Base-by-base conservation (phyloP, 2,797 vertebrate species). In the Spizella passerina region DNA sequence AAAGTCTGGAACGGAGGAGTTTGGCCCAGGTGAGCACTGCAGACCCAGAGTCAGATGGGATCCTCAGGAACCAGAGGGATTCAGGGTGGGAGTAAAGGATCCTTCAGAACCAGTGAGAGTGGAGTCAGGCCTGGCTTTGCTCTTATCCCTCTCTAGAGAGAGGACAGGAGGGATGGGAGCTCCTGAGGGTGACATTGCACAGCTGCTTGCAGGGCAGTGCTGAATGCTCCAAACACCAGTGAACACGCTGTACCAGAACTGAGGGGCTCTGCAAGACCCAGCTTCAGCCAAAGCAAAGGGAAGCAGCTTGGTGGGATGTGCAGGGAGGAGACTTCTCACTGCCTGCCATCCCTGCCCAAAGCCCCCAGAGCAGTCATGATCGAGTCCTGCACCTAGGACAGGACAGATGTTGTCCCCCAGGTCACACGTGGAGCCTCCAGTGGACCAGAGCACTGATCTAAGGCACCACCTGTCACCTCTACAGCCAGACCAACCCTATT, bases 21-120 rank as follows among this genome's bases (percentile, higher is more conserved):
- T 20, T 0, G 2, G 39, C 43, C 26, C 34, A n/a, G 7, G 6
- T 27, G 38, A 3, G 4, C 11, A 4, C 14, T 7, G 29, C 52
- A 88, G 36, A 39, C 17, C 14, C 7, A 8, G 20, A 39, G 23
- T 9, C 55, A 75, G 55, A 21, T 0, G 0, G n/a, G 44, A 11
- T 43, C 36, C 12, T 57, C 63, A 18, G 73, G 41, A 78, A 46
- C 15, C 36, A 72, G 12, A 2, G 6, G 19, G 13, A 7, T 14
- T 39, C 34, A 8, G 30, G 20, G 14, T 27, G 11, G 26, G 24
- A 70, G 12, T 4, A 17, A 6, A 59, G 72, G 18, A 36, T 29
- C 20, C 30, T 4, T 24, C 4, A 4, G 8, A 9, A 34, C 14
- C 13, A 12, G 27, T 29, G 24, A 14, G 27, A 36, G 8, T 7